Conservation (phyloP, 2,797 vertebrate species). For the Catharus ustulatus region DNA sequence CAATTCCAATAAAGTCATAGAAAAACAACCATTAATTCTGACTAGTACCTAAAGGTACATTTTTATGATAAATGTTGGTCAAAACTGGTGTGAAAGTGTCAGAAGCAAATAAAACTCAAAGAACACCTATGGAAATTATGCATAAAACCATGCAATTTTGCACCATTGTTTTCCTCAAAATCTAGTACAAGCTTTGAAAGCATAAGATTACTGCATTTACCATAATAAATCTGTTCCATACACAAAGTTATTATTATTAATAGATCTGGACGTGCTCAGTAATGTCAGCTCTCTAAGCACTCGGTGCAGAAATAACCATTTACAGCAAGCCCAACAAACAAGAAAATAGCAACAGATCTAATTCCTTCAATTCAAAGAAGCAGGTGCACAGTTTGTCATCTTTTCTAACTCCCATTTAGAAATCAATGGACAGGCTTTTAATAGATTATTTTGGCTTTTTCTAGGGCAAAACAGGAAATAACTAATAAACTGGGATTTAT, state of each 20-base stretch:
- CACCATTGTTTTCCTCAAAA: slow-evolving; percentile 22
- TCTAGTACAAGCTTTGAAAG: slow-evolving; percentile 10
- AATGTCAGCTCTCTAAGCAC: background rate
- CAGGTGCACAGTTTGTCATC: slow-evolving; percentile 1
- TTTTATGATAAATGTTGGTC: background rate
- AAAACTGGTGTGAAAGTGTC: background rate
- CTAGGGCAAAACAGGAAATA: slow-evolving; percentile 40
- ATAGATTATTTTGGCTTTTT: background rate
- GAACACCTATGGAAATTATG: background rate
- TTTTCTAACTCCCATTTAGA: slow-evolving; percentile 13
- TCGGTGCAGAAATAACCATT: slow-evolving; percentile 9
- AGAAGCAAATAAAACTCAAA: slow-evolving; percentile 7
- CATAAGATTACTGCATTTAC: slow-evolving; percentile 14
- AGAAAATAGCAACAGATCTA: slow-evolving; percentile 20
- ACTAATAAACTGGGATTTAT: background rate
- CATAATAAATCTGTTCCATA: slow-evolving; percentile 4
- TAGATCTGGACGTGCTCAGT: background rate
- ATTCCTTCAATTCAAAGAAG: slow-evolving; percentile 36
- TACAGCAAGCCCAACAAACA: slow-evolving; percentile 3
- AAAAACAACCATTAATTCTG: background rate
- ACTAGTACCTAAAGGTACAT: background rate
- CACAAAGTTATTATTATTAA: slow-evolving; percentile 19
- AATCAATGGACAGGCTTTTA: slow-evolving; percentile 4
- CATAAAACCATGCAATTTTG: slow-evolving; percentile 14
- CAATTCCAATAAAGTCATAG: background rate